Evolutionary conservation across 2,888 invertebrate species (phyloP).

Genomic region (Phyllotreta cruciferae): DNA sequence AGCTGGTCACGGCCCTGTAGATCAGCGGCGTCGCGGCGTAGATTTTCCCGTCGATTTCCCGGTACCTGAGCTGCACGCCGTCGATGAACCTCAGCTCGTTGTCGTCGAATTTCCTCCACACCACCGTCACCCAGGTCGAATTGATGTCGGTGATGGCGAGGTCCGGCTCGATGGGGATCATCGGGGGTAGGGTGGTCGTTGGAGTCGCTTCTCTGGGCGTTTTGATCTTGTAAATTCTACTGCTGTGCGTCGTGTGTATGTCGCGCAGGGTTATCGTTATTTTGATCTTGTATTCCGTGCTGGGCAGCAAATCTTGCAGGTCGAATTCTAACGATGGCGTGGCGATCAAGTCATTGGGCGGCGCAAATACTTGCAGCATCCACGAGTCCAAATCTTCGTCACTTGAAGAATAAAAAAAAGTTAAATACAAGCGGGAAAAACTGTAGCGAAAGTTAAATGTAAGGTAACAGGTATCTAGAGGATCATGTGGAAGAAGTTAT

Average conservation of each 20-base stretch:
- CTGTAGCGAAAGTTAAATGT: too few relatives aligned
- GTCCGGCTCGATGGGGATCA: slow-evolving; percentile 75
- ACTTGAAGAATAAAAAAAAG: slow-evolving; percentile 27
- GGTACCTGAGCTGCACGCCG: slow-evolving; percentile 86
- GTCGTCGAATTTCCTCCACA: slow-evolving; percentile 83
- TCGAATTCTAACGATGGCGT: slow-evolving; percentile 87
- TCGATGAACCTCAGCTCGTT: slow-evolving; percentile 79
- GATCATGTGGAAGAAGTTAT: too few relatives aligned
- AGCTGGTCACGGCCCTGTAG: slow-evolving; percentile 80
- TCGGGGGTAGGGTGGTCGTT: slow-evolving; percentile 65
- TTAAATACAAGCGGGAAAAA: background rate
- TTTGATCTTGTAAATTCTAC: slow-evolving; percentile 76
- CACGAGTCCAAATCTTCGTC: slow-evolving; percentile 73
- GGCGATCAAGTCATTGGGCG: slow-evolving; percentile 84
- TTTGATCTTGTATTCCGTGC: slow-evolving; percentile 82
- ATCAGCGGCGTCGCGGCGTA: slow-evolving; percentile 86
- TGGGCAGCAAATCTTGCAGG: slow-evolving; percentile 76
- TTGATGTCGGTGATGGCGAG: slow-evolving; percentile 77
- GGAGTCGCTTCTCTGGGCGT: slow-evolving; percentile 66
- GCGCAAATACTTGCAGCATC: slow-evolving; percentile 86
- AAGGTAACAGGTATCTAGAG: too few relatives aligned
- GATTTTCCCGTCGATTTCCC: slow-evolving; percentile 81
- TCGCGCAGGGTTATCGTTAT: slow-evolving; percentile 81
- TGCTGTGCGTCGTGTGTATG: slow-evolving; percentile 78
- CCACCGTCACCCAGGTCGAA: slow-evolving; percentile 78